phyloP scores from a whole-genome alignment of 2,888 invertebrate species.

The Criorhina ranunculi region DNA sequence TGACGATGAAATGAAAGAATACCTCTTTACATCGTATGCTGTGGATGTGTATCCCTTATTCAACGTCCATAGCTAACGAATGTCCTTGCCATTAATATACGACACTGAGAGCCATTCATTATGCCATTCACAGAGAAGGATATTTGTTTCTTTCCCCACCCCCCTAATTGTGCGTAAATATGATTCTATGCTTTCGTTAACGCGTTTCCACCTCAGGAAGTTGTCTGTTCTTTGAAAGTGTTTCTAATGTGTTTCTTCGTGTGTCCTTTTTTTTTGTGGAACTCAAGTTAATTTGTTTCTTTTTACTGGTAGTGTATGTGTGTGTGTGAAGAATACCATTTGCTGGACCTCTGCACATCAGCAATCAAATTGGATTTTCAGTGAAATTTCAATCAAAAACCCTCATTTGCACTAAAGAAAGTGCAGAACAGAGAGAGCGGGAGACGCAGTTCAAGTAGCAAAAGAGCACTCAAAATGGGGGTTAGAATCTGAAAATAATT shows the following conservation, averaged over 20 bases:
- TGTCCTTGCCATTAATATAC: slow-evolving; percentile 75
- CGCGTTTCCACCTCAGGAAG: slow-evolving; percentile 1
- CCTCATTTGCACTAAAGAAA: slow-evolving; percentile 34
- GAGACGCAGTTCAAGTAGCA: slow-evolving; percentile 14
- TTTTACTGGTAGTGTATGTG: not conserved
- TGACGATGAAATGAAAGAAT: slow-evolving; percentile 7
- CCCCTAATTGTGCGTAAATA: slow-evolving; percentile 56
- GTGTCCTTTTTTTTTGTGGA: not conserved
- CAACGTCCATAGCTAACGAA: slow-evolving; percentile 65
- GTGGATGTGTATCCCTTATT: slow-evolving; percentile 34
- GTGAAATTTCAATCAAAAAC: slow-evolving; percentile 39
- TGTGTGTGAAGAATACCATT: not conserved
- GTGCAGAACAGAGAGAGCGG: not conserved
- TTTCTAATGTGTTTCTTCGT: slow-evolving; percentile 47
- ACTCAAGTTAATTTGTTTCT: slow-evolving; percentile 23
- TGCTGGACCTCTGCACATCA: not conserved
- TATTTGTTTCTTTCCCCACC: slow-evolving; percentile 51
- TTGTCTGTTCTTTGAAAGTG: slow-evolving; percentile 37
- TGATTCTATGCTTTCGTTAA: slow-evolving; percentile 10
- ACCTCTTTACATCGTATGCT: slow-evolving; percentile 21
- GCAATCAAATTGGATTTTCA: slow-evolving; percentile 47
- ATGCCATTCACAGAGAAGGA: slow-evolving; percentile 68
- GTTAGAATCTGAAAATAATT: slow-evolving; percentile 54
- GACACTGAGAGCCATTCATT: slow-evolving; percentile 74
- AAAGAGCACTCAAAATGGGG: slow-evolving; percentile 5